A percentile compares a stretch with the other conserved stretches of the same genome.
phyloP scores from a whole-genome alignment of 2,113 vertebrate genomes.

The Coregonus clupeaformis region DNA sequence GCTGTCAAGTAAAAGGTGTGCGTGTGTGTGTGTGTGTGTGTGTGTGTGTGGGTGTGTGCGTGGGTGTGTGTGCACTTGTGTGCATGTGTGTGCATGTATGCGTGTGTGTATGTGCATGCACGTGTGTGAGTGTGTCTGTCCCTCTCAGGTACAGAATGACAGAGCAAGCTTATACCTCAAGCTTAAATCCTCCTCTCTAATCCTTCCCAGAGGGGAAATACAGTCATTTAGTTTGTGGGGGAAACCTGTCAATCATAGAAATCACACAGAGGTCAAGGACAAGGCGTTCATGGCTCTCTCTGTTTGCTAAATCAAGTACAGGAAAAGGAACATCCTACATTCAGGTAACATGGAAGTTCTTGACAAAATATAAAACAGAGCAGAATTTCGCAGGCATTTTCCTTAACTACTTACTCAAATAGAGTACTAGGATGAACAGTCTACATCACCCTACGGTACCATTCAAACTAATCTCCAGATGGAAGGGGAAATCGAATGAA shows the following conservation, averaged over 20 bases:
- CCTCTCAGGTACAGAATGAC: constrained; percentile 7
- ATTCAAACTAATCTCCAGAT: too few species aligned
- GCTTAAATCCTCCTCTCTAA: constrained; percentile 22
- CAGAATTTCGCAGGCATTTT: background rate
- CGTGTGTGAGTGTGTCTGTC: background rate
- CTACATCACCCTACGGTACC: too few species aligned
- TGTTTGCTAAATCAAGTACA: background rate
- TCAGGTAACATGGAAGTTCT: background rate
- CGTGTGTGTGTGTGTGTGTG: background rate
- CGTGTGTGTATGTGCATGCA: background rate
- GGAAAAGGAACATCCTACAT: background rate
- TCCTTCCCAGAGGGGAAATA: constrained; percentile 23
- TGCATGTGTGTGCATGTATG: background rate
- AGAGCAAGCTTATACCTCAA: background rate
- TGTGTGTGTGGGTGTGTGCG: too few species aligned
- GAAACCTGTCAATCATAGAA: constrained; percentile 18
- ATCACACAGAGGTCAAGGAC: constrained; percentile 16
- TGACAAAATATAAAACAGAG: background rate
- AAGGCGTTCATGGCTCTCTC: background rate
- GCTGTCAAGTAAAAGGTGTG: background rate
- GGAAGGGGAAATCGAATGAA: too few species aligned
- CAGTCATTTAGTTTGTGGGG: constrained; percentile 28
- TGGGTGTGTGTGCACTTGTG: background rate
- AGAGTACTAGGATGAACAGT: too few species aligned
- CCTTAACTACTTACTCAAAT: too few species aligned